Percentiles rank a stretch among this genome's conserved stretches.
These are phyloP conservation scores for Busseola fusca DNA, from an alignment of 2,888 invertebrate genomes.

Conservation along the genomic window DNA sequence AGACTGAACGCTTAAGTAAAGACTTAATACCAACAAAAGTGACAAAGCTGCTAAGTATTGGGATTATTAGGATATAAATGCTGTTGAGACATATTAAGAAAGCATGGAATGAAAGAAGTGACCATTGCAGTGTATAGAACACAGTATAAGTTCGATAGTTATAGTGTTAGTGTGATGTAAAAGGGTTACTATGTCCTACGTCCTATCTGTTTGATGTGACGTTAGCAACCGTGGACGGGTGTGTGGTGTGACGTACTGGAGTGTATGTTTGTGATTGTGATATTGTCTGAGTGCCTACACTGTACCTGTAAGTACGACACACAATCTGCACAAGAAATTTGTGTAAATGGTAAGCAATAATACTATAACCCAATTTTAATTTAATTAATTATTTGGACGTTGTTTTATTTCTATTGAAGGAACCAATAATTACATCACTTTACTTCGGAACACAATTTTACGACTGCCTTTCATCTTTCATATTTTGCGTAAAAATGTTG, in stretches of 20 bases:
- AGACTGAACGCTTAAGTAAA: background rate
- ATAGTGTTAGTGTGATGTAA: constrained; percentile 49
- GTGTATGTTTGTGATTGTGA: background rate
- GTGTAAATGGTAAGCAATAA: background rate
- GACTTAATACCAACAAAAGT: background rate
- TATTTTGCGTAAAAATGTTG: background rate
- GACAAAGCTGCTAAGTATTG: background rate
- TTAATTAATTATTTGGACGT: background rate
- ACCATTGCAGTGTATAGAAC: constrained; percentile 11
- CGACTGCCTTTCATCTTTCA: background rate
- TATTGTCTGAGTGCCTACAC: background rate
- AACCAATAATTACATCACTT: background rate
- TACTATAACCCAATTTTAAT: background rate
- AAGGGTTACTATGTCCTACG: constrained; percentile 32
- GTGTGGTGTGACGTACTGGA: background rate
- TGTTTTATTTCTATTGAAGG: background rate
- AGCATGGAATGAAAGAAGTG: background rate
- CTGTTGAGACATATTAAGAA: background rate
- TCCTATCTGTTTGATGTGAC: background rate
- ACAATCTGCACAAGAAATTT: too few species aligned
- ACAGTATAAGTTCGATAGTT: too few species aligned
- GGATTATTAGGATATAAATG: background rate
- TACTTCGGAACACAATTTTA: background rate
- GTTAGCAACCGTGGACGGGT: background rate
- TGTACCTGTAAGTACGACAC: background rate